Conservation (phyloP, 64 coral and sea anemone genomes). For the Hydrozoanthus tunicans region DNA sequence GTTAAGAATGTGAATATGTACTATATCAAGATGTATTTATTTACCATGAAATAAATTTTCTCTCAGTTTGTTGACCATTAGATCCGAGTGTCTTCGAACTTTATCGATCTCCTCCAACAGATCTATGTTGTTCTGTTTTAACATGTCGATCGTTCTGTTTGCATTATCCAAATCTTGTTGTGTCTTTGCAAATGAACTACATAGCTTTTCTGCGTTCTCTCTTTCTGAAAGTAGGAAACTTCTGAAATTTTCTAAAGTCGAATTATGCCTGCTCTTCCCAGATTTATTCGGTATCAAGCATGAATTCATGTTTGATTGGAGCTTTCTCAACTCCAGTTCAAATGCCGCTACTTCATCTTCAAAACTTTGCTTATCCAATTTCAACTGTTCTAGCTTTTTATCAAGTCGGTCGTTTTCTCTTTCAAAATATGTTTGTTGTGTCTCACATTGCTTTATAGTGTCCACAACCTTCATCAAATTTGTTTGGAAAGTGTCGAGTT, state of each 20-base stretch:
- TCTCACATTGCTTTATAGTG: conserved; percentile 29
- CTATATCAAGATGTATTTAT: neutral
- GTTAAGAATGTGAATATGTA: neutral
- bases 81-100: neutral
- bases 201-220: neutral
- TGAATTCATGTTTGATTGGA: neutral
- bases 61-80: conserved; percentile 27
- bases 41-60: conserved; percentile 49
- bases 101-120: conserved; percentile 19
- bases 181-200: neutral
- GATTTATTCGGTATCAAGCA: neutral
- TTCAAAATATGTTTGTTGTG: conserved; percentile 50
- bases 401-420: conserved; percentile 29
- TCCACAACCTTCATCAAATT: conserved; percentile 52
- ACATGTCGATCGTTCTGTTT: conserved; percentile 14
- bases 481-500: conserved; percentile 64
- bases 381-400: neutral
- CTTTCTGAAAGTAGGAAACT: conserved; percentile 31
- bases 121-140: conserved; percentile 34
- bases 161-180: conserved; percentile 18
- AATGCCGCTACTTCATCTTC: conserved; percentile 40
- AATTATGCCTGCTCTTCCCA: neutral
- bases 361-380: conserved; percentile 38
- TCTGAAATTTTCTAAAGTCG: conserved; percentile 39
- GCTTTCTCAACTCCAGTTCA: conserved; percentile 35